Percentiles rank a stretch among this genome's conserved stretches.
Conservation (phyloP, 1,140 invertebrate species). For the Macrobrachium rosenbergii region DNA sequence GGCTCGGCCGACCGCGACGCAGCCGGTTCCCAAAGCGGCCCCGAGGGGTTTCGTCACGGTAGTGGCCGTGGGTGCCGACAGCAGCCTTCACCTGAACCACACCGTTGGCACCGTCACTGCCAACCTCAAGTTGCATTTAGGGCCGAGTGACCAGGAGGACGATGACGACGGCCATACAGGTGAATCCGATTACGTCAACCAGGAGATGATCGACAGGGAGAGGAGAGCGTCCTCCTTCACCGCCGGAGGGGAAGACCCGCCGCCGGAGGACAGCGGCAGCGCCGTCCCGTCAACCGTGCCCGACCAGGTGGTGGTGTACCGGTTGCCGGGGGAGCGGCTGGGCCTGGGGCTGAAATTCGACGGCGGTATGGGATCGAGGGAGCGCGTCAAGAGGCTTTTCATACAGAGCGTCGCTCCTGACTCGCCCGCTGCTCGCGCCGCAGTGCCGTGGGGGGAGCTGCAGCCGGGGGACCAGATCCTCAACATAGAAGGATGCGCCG, state of each 20-base stretch:
- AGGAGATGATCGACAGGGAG: constrained; percentile 50
- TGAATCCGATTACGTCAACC: constrained; percentile 48
- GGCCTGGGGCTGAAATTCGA: constrained; percentile 94
- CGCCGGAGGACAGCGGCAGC: neutral
- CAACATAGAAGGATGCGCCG: constrained; percentile 82
- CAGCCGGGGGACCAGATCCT: constrained; percentile 90
- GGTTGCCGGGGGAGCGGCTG: constrained; percentile 88
- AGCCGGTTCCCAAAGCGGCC: constrained; percentile 50
- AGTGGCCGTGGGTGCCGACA: constrained; percentile 54
- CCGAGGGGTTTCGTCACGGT: constrained; percentile 58
- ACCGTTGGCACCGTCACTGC: constrained; percentile 29
- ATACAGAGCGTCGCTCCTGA: constrained; percentile 91
- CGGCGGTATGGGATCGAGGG: constrained; percentile 79
- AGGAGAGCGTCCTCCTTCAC: neutral
- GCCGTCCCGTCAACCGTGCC: constrained; percentile 35
- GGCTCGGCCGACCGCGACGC: constrained; percentile 48
- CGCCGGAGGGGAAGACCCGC: neutral
- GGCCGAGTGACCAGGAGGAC: neutral
- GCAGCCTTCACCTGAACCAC: constrained; percentile 40
- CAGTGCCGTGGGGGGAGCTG: constrained; percentile 83
- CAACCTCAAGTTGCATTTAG: constrained; percentile 40
- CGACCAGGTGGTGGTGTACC: constrained; percentile 79
- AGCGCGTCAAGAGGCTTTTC: constrained; percentile 81
- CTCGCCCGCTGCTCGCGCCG: constrained; percentile 86
- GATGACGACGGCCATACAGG: neutral